These are phyloP conservation scores for Troilus luridus DNA, from an alignment of 2,888 invertebrate genomes.

Conservation along the genomic window DNA sequence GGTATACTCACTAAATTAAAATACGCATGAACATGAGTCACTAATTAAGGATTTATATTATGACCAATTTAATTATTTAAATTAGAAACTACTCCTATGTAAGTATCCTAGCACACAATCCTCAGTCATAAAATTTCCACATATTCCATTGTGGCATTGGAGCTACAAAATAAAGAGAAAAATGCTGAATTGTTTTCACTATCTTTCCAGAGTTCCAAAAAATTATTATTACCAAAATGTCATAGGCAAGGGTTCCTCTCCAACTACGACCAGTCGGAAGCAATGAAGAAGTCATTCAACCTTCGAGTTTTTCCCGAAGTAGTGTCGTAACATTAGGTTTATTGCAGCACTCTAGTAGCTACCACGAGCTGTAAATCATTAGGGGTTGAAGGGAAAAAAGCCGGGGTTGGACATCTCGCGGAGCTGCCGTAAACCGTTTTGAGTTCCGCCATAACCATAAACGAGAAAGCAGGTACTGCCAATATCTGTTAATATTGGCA, in stretches of 20 bases:
- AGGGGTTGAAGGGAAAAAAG: neutral
- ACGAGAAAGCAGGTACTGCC: neutral
- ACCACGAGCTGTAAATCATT: neutral
- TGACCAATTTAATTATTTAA: no score
- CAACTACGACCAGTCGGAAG: neutral
- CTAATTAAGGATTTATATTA: no score
- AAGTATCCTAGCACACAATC: no score
- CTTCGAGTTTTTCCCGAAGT: neutral
- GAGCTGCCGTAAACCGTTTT: slow-evolving; percentile 5
- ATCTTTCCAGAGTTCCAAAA: no score
- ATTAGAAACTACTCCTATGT: no score
- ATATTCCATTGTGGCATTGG: no score
- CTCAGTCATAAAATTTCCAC: no score
- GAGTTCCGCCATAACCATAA: neutral
- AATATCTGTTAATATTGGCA: neutral
- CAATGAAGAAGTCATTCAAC: slow-evolving; percentile 6
- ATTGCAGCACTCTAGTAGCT: slow-evolving; percentile 13
- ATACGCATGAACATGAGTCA: no score
- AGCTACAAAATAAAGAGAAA: no score
- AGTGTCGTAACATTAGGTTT: slow-evolving; percentile 28
- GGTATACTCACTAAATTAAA: no score
- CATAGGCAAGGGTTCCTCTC: neutral
- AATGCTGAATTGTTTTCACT: no score
- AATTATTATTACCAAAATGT: no score
- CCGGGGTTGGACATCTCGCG: neutral